Conservation (phyloP, 2,113 vertebrate genomes). For the Pionites leucogaster region DNA sequence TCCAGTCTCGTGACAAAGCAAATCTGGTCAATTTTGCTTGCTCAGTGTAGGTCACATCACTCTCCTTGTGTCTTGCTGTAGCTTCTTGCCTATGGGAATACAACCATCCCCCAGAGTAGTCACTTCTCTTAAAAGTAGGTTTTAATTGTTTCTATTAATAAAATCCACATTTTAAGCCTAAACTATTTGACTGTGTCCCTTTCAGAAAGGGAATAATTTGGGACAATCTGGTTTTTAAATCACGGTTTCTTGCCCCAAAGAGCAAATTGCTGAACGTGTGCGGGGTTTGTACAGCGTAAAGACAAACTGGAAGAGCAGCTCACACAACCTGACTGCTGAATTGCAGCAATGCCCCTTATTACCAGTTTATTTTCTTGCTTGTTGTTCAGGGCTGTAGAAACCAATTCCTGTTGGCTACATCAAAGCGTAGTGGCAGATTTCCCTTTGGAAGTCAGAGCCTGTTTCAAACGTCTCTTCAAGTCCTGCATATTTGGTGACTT, state of each 20-base stretch:
- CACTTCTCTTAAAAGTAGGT: background rate
- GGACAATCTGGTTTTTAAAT: background rate
- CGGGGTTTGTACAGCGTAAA: background rate
- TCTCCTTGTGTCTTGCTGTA: background rate
- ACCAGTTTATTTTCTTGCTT: background rate
- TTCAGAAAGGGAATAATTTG: background rate
- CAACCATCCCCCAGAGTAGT: background rate
- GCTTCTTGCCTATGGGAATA: background rate
- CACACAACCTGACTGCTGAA: background rate
- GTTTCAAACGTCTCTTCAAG: constrained; percentile 89
- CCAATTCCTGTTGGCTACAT: background rate
- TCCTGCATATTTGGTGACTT: constrained; percentile 96
- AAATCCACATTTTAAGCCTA: background rate
- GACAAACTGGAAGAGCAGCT: background rate
- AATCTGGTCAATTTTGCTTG: background rate
- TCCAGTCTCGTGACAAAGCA: background rate
- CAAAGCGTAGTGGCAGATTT: constrained; percentile 83
- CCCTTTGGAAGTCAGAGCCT: constrained; percentile 89
- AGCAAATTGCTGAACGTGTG: background rate
- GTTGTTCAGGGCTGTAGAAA: background rate
- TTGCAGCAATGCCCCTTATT: background rate
- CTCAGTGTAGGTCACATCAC: accelerated
- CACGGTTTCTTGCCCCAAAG: background rate
- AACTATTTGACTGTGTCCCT: background rate
- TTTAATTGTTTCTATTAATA: background rate